These are phyloP conservation scores for Clusia tigrina DNA, from an alignment of 2,888 invertebrate species.

Conservation along the genomic window DNA sequence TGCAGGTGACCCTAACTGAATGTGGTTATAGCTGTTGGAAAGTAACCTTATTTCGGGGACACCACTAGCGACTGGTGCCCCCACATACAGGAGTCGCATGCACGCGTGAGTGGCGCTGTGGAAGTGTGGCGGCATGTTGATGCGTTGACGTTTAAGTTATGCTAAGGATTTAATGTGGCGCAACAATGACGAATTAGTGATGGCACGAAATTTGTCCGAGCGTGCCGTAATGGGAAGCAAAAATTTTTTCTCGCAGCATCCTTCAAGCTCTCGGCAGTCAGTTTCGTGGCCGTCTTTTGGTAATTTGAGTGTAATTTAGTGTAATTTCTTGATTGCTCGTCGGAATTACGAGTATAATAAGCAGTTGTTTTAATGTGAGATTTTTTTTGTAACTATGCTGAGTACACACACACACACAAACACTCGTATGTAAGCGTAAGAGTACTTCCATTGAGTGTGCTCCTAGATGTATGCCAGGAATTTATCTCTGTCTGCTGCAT, in stretches of 20 bases:
- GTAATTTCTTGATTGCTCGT: conserved; percentile 49
- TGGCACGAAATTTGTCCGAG: conserved; percentile 55
- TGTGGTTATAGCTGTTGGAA: too few species aligned
- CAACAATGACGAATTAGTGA: conserved; percentile 59
- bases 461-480: conserved; percentile 29
- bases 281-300: conserved; percentile 5
- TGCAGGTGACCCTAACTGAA: too few species aligned
- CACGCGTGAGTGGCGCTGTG: neutral
- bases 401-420: neutral
- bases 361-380: conserved; percentile 41
- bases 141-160: conserved; percentile 44
- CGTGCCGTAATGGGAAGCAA: conserved; percentile 55
- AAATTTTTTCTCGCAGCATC: conserved; percentile 12
- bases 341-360: conserved; percentile 52
- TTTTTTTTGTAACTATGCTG: neutral
- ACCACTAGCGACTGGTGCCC: conserved; percentile 16
- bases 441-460: neutral
- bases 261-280: neutral
- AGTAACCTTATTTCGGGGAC: conserved; percentile 34
- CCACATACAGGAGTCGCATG: conserved; percentile 19
- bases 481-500: conserved; percentile 51
- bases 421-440: neutral
- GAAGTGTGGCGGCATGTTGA: conserved; percentile 14
- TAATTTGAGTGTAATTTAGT: conserved; percentile 17
- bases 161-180: conserved; percentile 54